These are phyloP conservation scores for Idaea straminata DNA, from an alignment of 2,888 invertebrate genomes.

Conservation along the genomic window DNA sequence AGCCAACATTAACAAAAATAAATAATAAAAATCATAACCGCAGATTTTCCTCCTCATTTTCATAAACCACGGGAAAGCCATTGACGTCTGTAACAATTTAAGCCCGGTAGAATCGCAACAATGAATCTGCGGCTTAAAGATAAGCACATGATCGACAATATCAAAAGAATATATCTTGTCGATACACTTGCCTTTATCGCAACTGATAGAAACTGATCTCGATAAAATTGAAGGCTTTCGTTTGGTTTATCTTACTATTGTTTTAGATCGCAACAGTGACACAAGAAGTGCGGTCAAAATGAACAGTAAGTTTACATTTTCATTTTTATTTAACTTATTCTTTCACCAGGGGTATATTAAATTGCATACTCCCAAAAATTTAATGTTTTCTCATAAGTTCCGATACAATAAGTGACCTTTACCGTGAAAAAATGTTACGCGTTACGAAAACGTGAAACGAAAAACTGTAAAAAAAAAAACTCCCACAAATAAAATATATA, in stretches of 20 bases:
- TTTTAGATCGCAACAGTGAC: slow-evolving; percentile 51
- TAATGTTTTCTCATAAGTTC: too few relatives aligned
- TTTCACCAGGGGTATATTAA: neutral
- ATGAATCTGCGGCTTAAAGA: slow-evolving; percentile 35
- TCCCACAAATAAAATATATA: too few relatives aligned
- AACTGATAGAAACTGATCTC: slow-evolving; percentile 50
- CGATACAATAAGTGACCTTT: too few relatives aligned
- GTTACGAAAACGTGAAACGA: too few relatives aligned
- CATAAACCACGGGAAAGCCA: neutral
- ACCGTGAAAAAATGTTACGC: too few relatives aligned
- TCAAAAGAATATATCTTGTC: slow-evolving; percentile 50
- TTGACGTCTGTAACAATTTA: slow-evolving; percentile 2
- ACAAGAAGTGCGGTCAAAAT: slow-evolving; percentile 57
- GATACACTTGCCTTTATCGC: slow-evolving; percentile 51
- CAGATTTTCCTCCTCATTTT: neutral
- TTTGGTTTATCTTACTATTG: slow-evolving; percentile 49
- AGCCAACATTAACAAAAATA: neutral
- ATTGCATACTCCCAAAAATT: too few relatives aligned
- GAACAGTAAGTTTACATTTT: slow-evolving; percentile 53
- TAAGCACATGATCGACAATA: slow-evolving; percentile 62
- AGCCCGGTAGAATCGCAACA: slow-evolving; percentile 14
- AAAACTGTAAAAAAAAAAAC: too few relatives aligned
- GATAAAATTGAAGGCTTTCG: slow-evolving; percentile 66
- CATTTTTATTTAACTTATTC: neutral
- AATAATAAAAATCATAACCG: neutral